Percentiles rank a stretch among this genome's conserved stretches.
phyloP scores from a whole-genome alignment of 1,140 invertebrate genomes.

The Dendrolimus punctatus region DNA sequence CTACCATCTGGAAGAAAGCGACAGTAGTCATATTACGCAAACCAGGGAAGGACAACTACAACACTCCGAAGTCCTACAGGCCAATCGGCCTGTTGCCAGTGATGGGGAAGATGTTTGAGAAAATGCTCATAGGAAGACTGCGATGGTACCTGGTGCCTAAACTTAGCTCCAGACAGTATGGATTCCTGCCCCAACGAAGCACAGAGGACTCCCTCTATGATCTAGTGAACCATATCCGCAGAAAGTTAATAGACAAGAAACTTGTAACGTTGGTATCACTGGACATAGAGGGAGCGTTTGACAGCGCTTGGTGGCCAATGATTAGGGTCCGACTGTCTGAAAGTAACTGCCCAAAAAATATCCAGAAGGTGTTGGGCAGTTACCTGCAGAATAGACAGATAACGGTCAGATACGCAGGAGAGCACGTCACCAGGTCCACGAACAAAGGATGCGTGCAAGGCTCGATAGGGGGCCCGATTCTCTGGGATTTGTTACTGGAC shows the following conservation, averaged over 20 bases:
- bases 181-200: too few species aligned
- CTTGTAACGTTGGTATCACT: neutral
- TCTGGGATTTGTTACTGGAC: conserved; percentile 8
- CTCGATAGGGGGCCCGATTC: conserved; percentile 3
- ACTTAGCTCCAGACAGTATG: too few species aligned
- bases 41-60: conserved; percentile 4
- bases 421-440: too few species aligned
- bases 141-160: neutral
- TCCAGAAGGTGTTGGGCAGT: too few species aligned
- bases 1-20: conserved; percentile 9
- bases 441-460: neutral
- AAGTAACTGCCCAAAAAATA: too few species aligned
- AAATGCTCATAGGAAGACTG: conserved; percentile 2
- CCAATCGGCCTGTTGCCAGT: conserved; percentile 7
- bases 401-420: too few species aligned
- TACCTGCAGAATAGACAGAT: neutral
- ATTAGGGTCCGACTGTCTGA: too few species aligned
- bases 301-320: too few species aligned
- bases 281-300: neutral
- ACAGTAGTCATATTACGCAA: conserved; percentile 6
- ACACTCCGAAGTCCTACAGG: conserved; percentile 1
- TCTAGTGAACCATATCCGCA: too few species aligned
- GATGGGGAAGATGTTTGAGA: conserved; percentile 9
- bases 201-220: too few species aligned
- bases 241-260: neutral